A percentile compares a stretch with the other conserved stretches of the same genome.
Conservation (phyloP, 1,140 invertebrate species). For the Ceratina japonica region DNA sequence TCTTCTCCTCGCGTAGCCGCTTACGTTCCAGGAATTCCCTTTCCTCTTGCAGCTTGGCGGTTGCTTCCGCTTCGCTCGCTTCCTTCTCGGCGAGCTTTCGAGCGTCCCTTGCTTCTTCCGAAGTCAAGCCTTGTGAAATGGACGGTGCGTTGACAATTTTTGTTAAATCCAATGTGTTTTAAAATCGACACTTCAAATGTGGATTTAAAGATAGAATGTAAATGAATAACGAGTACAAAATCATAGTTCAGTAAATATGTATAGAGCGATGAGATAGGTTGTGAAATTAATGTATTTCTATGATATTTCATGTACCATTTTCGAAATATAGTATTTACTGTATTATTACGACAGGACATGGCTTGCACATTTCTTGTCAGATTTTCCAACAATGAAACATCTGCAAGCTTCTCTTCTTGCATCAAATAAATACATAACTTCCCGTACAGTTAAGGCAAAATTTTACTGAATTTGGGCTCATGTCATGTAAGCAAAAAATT, state of each 20-base stretch:
- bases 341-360: too few species aligned
- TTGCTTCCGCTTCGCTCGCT: constrained; percentile 73
- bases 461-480: background rate
- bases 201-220: background rate
- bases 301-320: too few species aligned
- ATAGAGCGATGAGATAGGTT: too few species aligned
- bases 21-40: constrained; percentile 72
- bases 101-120: constrained; percentile 78
- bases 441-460: background rate
- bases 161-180: background rate
- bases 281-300: too few species aligned
- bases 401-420: background rate
- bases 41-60: constrained; percentile 75
- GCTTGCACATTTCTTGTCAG: background rate
- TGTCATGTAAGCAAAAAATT: background rate
- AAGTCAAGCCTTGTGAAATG: constrained; percentile 70
- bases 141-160: background rate
- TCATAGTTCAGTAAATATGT: background rate
- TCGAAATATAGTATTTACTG: too few species aligned
- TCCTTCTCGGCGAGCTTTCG: constrained; percentile 73
- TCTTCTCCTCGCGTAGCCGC: constrained; percentile 74
- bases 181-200: background rate
- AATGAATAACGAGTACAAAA: background rate
- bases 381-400: background rate
- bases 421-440: background rate